These are phyloP conservation scores for Diuraphis noxia DNA, from an alignment of 1,140 invertebrate genomes.

Conservation along the genomic window DNA sequence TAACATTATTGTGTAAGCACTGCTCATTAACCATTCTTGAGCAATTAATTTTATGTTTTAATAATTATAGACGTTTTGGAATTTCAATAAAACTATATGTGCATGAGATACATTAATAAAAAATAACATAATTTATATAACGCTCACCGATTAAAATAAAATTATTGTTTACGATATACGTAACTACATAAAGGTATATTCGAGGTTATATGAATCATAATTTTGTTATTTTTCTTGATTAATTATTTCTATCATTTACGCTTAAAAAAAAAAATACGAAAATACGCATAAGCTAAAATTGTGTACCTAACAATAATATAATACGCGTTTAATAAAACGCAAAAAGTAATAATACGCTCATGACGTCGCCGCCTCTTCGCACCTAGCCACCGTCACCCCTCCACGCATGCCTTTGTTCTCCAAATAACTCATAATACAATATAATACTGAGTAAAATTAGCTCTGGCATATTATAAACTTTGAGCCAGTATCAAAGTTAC, in stretches of 20 bases:
- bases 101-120: neutral
- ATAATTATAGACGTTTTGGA: neutral
- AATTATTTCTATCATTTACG: neutral
- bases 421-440: neutral
- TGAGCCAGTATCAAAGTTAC: conserved; percentile 36
- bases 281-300: neutral
- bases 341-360: neutral
- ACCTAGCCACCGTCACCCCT: neutral
- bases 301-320: neutral
- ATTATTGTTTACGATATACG: too few species aligned
- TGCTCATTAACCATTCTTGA: neutral
- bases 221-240: too few species aligned
- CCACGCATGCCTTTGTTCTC: neutral
- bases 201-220: too few species aligned
- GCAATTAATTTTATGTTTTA: neutral
- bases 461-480: conserved; percentile 4
- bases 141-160: neutral
- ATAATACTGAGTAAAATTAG: conserved; percentile 25
- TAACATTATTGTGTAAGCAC: neutral
- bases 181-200: too few species aligned
- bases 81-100: neutral
- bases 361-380: neutral
- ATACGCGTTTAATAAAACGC: neutral
- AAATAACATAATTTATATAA: neutral
- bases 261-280: neutral